Percentiles rank a stretch among this genome's conserved stretches.
phyloP scores from a whole-genome alignment of 2,888 invertebrate species.

The Lycia hirtaria region DNA sequence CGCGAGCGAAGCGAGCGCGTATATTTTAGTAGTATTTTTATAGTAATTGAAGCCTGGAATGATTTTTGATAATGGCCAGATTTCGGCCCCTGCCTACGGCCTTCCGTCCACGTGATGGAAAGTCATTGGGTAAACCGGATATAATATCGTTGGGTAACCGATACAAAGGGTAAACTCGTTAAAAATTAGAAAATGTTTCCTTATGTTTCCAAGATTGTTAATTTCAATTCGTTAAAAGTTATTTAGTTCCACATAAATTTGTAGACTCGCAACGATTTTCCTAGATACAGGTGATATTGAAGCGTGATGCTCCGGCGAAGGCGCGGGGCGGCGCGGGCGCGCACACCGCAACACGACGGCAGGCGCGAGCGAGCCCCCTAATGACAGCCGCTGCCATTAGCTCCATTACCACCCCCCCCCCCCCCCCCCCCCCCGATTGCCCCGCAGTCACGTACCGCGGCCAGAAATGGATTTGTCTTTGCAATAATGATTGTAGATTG shows the following conservation, averaged over 20 bases:
- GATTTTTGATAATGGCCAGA: too few species aligned
- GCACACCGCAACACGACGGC: constrained; percentile 51
- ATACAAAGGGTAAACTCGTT: too few species aligned
- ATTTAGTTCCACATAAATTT: background rate
- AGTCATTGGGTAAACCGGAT: too few species aligned
- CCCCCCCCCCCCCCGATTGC: constrained; percentile 46
- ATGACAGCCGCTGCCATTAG: constrained; percentile 80
- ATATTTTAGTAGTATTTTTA: too few species aligned
- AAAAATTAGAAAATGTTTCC: too few species aligned
- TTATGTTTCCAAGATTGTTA: too few species aligned
- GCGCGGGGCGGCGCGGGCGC: constrained; percentile 33
- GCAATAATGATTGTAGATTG: constrained; percentile 83
- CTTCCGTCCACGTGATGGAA: too few species aligned
- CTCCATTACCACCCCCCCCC: constrained; percentile 69
- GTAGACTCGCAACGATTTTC: background rate
- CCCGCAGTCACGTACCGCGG: constrained; percentile 79
- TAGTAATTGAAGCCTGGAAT: too few species aligned
- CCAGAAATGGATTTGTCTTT: constrained; percentile 85
- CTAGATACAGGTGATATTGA: constrained; percentile 18
- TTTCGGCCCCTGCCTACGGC: too few species aligned
- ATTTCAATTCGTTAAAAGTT: too few species aligned
- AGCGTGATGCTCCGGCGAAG: constrained; percentile 33
- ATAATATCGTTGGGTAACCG: too few species aligned
- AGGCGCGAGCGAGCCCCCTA: constrained; percentile 58
- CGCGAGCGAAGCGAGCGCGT: too few species aligned